A percentile compares a stretch with the other conserved stretches of the same genome.
Evolutionary conservation across 2,797 vertebrate species (phyloP).

Genomic region (Myotis planiceps): DNA sequence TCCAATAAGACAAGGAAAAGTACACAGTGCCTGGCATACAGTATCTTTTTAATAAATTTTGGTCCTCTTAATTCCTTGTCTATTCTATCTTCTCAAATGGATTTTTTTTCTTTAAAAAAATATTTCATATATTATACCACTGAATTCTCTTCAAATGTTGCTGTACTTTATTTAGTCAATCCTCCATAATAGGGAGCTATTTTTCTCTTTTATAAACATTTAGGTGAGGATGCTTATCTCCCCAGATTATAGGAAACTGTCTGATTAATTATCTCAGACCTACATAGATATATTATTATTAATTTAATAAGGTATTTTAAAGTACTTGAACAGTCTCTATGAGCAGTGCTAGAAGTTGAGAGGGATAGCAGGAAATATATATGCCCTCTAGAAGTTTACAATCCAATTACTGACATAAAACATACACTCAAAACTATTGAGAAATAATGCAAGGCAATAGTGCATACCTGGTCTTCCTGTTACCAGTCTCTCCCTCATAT

Average conservation of each 20-base stretch:
- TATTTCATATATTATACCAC: not conserved
- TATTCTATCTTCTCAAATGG: conserved; percentile 15
- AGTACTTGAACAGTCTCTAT: not conserved
- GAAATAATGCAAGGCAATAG: not conserved
- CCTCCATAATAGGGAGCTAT: not conserved
- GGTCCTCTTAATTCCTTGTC: conserved; percentile 20
- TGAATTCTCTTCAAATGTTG: conserved; percentile 44
- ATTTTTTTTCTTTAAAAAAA: not conserved
- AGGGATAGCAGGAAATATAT: not conserved
- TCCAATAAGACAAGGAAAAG: not conserved
- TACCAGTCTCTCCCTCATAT: not conserved
- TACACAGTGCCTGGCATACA: not conserved
- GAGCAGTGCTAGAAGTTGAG: not conserved
- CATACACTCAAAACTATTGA: not conserved
- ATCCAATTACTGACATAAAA: not conserved
- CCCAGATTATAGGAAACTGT: conserved; percentile 2
- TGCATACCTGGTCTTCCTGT: not conserved
- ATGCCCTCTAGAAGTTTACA: not conserved
- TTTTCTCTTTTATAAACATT: not conserved
- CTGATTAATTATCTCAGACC: not conserved
- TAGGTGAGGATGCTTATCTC: not conserved
- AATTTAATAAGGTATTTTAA: conserved; percentile 11
- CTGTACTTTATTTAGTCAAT: conserved; percentile 11
- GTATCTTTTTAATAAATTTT: conserved; percentile 41
- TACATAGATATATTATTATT: not conserved